Base-by-base conservation (phyloP, 1,140 invertebrate species). In the Lucilia sericata region DNA sequence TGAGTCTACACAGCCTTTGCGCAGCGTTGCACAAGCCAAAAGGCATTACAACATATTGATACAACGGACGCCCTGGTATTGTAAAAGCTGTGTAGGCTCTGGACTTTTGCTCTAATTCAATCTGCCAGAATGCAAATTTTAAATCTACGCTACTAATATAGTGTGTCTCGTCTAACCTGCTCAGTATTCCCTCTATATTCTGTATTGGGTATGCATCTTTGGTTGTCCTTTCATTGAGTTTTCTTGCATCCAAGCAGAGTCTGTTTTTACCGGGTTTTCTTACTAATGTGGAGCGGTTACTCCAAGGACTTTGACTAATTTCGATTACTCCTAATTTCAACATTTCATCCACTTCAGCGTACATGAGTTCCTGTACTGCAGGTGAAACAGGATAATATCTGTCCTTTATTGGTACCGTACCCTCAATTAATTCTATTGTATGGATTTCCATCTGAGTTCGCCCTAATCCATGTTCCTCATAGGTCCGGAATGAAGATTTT, bases 51-150 rank as follows among this genome's bases (percentile, higher is more conserved):
- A n/a, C n/a, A n/a, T n/a, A n/a, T n/a, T n/a, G n/a, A n/a, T n/a
- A n/a, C n/a, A n/a, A n/a, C n/a, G n/a, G n/a, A n/a, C n/a, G n/a
- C n/a, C n/a, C n/a, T n/a, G n/a, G n/a, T n/a, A n/a, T n/a, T n/a
- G n/a, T n/a, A n/a, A n/a, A n/a, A n/a, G n/a, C n/a, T n/a, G n/a
- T n/a, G n/a, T n/a, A n/a, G n/a, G n/a, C n/a, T n/a, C n/a, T n/a
- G n/a, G n/a, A n/a, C n/a, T n/a, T n/a, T n/a, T n/a, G n/a, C n/a
- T n/a, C n/a, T n/a, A n/a, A n/a, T n/a, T n/a, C n/a, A n/a, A n/a
- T n/a, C n/a, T n/a, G n/a, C n/a, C n/a, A n/a, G 81, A 88, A 91
- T 0, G 89, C 89, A 47, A 88, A 85, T 82, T 89, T 91, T 25
- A 91, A 85, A 84, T 90, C 88, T 7, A 91, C 51, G 2, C 88